These are phyloP conservation scores for Chloropsis cyanopogon DNA, from an alignment of 2,113 vertebrate species.

Conservation along the genomic window DNA sequence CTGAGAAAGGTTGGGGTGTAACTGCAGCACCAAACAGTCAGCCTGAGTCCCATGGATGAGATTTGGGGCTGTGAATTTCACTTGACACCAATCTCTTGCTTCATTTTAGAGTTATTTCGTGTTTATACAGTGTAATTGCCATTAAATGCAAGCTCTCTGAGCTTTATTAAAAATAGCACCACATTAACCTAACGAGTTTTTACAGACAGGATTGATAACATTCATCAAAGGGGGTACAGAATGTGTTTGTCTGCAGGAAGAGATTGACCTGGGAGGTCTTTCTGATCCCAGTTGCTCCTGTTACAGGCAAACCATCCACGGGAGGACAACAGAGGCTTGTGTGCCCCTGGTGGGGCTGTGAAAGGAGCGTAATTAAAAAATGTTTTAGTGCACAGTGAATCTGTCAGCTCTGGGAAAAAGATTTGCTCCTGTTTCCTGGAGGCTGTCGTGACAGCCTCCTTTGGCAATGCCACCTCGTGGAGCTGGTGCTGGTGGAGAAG, in stretches of 20 bases:
- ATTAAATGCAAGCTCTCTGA: neutral
- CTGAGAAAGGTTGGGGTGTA: neutral
- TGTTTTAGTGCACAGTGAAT: neutral
- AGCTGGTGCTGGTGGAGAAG: neutral
- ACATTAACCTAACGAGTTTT: constrained; percentile 33
- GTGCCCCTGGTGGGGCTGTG: neutral
- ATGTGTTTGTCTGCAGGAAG: neutral
- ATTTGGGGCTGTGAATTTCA: neutral
- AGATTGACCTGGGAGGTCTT: neutral
- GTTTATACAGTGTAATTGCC: neutral
- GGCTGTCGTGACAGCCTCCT: neutral
- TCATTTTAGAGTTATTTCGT: neutral
- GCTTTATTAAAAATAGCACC: constrained; percentile 41
- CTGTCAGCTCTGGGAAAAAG: neutral
- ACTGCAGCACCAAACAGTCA: neutral
- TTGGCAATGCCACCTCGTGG: neutral
- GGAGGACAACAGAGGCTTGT: neutral
- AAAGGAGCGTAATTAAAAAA: neutral
- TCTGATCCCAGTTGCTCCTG: neutral
- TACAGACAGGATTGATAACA: neutral
- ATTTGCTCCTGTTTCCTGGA: neutral
- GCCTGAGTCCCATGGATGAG: neutral
- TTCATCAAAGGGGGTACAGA: constrained; percentile 15
- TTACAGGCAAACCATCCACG: neutral
- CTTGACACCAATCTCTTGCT: neutral